Base-by-base conservation (phyloP, 2,888 invertebrate species). In the Himalopsyche tibetana region DNA sequence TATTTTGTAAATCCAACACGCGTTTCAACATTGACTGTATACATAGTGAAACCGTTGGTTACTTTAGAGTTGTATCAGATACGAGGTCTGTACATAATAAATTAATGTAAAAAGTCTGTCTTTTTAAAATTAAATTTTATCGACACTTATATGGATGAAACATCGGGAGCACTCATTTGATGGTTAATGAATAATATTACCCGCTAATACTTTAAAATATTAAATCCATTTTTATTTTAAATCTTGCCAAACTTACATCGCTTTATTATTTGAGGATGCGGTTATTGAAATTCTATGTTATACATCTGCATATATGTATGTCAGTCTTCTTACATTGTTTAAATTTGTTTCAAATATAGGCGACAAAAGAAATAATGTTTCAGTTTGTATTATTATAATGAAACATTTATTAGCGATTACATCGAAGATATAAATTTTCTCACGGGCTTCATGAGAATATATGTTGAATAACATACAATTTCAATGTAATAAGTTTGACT, bases 71-170 rank as follows among this genome's bases (percentile, higher is more conserved):
- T 36, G 74, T 74, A 74, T 74, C 38, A 74, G 28, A 74, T 74
- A 38, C 63, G 28, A 63, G 8, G 63, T 28, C 51, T 51, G 5
- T 15, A 8, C 63, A 19, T 19, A 63, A 63, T 19, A 63, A 15
- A 8, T 51, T 74, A 28, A 36, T 74, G 74, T 74, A 74, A 74
- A 69, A 19, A 74, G 36, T 74, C 69, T 69, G 28, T 69, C 74
- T 74, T 74, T 69, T n/a, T 74, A 74, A 74, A 36, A 74, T 11
- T 74, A 74, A 36, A 63, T 74, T 74, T 74, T 74, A 74, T 74
- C 12, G 38, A 74, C 74, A 74, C 74, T 36, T 36, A 74, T 19
- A 63, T 74, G 74, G 74, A 74, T 74, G 38, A 51, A 51, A 74
- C 36, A 15, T 74, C 38, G 5, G 28, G 38, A 74, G 74, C 74